Evolutionary conservation across 2,113 vertebrate species (phyloP).

Genomic region (Anolis sagrei): DNA sequence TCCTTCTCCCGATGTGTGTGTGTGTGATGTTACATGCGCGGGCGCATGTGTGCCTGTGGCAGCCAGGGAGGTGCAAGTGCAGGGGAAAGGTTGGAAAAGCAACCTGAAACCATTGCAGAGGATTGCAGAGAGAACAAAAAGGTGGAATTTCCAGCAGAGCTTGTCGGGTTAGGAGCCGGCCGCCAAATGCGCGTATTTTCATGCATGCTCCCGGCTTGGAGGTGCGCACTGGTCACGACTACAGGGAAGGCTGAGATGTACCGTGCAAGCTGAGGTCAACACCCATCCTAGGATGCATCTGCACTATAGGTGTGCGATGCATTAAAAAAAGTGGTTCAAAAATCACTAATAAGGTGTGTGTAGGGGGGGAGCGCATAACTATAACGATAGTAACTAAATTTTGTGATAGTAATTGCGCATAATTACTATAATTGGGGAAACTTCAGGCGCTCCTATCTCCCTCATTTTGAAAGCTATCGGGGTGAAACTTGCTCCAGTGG

Average conservation of each 20-base stretch:
- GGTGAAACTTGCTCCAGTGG: too few relatives aligned
- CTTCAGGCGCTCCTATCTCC: too few relatives aligned
- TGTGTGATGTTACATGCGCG: neutral
- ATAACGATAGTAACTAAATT: too few relatives aligned
- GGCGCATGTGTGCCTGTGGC: neutral
- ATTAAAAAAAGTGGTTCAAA: too few relatives aligned
- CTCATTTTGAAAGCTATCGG: too few relatives aligned
- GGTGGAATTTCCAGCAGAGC: neutral
- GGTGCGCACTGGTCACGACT: neutral
- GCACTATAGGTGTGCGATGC: too few relatives aligned
- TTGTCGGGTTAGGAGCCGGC: neutral
- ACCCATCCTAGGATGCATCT: accelerated
- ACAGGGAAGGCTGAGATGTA: neutral
- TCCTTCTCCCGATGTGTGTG: too few relatives aligned
- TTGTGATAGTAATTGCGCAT: too few relatives aligned
- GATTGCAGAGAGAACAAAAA: neutral
- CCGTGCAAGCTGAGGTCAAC: neutral
- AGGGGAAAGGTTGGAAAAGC: neutral
- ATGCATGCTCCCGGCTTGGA: neutral
- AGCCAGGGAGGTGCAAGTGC: accelerated
- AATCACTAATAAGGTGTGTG: too few relatives aligned
- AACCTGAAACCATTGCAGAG: neutral
- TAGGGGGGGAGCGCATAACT: too few relatives aligned
- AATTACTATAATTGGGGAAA: too few relatives aligned
- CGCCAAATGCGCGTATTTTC: neutral